phyloP scores from a whole-genome alignment of 2,888 invertebrate genomes.

The Apotomis turbidana region DNA sequence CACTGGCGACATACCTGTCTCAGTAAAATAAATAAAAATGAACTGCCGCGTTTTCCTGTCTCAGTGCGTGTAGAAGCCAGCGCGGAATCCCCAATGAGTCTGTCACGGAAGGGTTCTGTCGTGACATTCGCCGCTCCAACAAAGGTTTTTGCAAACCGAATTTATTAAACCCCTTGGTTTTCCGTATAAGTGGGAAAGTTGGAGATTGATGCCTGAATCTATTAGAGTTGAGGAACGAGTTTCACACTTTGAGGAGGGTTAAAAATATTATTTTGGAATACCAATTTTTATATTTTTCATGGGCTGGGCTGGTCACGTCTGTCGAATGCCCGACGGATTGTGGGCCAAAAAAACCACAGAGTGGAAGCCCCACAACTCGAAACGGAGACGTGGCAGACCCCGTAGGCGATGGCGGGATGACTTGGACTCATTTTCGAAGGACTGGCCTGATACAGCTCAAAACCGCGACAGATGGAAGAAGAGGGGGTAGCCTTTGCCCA shows the following conservation, averaged over 20 bases:
- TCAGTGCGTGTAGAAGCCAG: conserved; percentile 52
- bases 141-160: conserved; percentile 72
- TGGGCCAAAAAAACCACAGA: too few species aligned
- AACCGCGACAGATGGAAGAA: too few species aligned
- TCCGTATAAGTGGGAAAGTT: conserved; percentile 36
- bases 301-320: too few species aligned
- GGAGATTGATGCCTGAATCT: conserved; percentile 29
- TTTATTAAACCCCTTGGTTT: conserved; percentile 56
- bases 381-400: too few species aligned
- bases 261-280: conserved; percentile 5
- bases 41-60: conserved; percentile 45
- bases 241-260: conserved; percentile 19
- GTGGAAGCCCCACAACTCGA: too few species aligned
- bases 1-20: too few species aligned
- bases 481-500: too few species aligned
- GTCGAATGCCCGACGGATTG: too few species aligned
- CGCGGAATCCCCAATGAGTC: conserved; percentile 73
- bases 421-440: too few species aligned
- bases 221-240: conserved; percentile 25
- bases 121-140: conserved; percentile 78
- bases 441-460: too few species aligned
- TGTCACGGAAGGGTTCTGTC: conserved; percentile 71
- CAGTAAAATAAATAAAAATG: too few species aligned
- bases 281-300: background rate
- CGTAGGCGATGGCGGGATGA: too few species aligned